Evolutionary conservation across 2,113 vertebrate genomes (phyloP).

Genomic region (Mesembrinibis cayennensis): DNA sequence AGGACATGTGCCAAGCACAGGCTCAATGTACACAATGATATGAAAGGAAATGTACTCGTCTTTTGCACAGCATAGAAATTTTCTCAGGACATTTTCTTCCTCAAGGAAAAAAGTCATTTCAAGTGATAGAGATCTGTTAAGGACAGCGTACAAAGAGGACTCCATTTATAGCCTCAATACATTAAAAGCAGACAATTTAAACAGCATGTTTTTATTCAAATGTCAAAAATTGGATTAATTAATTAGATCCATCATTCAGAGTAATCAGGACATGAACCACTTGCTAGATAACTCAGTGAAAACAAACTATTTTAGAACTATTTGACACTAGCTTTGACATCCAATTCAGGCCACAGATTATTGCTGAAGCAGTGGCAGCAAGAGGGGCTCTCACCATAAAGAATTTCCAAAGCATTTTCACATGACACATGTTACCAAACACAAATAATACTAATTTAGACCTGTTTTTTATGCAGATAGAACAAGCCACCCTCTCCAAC

Average conservation of each 20-base stretch:
- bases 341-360: background rate
- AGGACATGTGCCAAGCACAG: background rate
- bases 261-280: background rate
- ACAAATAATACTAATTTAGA: background rate
- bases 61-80: background rate
- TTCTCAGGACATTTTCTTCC: background rate
- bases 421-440: background rate
- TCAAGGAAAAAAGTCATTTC: background rate
- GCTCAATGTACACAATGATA: background rate
- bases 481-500: background rate
- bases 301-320: background rate
- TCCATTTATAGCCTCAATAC: background rate
- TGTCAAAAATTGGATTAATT: background rate
- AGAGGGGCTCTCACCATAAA: background rate
- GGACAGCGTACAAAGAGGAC: background rate
- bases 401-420: background rate
- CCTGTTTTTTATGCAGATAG: background rate
- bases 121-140: background rate
- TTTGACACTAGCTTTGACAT: background rate
- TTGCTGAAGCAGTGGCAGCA: background rate
- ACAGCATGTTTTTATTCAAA: background rate
- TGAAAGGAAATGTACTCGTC: background rate
- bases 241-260: background rate
- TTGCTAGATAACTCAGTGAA: background rate
- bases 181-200: background rate